phyloP scores from a whole-genome alignment of 2,888 invertebrate species.

The Cephus sareptanus region DNA sequence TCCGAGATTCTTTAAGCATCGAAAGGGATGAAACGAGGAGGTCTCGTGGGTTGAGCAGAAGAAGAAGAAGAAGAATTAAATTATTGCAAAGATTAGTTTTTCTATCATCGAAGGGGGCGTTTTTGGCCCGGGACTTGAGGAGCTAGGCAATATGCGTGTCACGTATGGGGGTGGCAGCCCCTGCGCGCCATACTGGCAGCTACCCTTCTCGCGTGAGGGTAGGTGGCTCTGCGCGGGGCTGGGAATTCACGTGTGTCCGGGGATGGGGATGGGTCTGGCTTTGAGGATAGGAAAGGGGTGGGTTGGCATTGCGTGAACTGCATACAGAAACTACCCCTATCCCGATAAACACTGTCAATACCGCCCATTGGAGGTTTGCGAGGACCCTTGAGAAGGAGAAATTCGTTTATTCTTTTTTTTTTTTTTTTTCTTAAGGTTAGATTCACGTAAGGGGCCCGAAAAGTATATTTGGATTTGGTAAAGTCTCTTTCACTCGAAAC shows the following conservation, averaged over 20 bases:
- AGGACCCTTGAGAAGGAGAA: neutral
- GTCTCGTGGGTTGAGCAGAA: neutral
- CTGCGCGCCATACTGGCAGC: conserved; percentile 15
- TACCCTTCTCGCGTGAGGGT: conserved; percentile 13
- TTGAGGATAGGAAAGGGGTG: conserved; percentile 10
- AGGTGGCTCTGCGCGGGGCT: neutral
- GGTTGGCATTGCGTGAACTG: conserved; percentile 46
- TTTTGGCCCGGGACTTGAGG: conserved; percentile 42
- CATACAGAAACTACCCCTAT: conserved; percentile 38
- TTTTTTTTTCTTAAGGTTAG: neutral
- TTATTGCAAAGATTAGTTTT: conserved; percentile 31
- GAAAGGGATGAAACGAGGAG: neutral
- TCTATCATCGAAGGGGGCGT: conserved; percentile 25
- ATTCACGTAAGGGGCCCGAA: neutral
- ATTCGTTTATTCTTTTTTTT: neutral
- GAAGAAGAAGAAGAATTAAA: conserved; percentile 23
- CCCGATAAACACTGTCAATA: conserved; percentile 50
- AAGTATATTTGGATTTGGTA: neutral
- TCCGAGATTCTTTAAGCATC: neutral
- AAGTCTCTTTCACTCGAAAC: conserved; percentile 14
- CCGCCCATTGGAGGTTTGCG: conserved; percentile 25
- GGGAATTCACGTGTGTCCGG: conserved; percentile 7
- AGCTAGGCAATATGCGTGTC: conserved; percentile 53
- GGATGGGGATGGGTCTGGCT: conserved; percentile 20
- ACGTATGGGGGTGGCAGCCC: conserved; percentile 40